Conservation (phyloP, 2,113 vertebrate species). For the Amazona vittata region DNA sequence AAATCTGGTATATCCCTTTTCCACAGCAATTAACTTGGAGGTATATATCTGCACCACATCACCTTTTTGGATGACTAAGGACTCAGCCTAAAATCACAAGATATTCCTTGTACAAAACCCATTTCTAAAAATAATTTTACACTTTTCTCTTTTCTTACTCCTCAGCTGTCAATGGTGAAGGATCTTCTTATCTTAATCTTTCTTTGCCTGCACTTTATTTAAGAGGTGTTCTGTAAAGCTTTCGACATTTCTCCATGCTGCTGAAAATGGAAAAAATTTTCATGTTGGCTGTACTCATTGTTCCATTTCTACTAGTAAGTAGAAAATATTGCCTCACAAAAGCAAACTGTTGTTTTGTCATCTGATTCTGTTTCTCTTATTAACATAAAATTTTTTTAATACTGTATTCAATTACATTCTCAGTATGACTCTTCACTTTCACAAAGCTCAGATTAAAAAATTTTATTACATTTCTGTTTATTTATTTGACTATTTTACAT, state of each 20-base stretch:
- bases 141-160: background rate
- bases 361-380: background rate
- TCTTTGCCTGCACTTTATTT: constrained; percentile 5
- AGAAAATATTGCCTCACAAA: background rate
- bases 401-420: background rate
- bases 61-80: background rate
- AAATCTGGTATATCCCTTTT: background rate
- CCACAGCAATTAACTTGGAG: background rate
- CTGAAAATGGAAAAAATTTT: constrained; percentile 7
- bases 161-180: background rate
- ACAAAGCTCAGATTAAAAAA: background rate
- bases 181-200: constrained; percentile 1
- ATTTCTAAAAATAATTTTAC: constrained; percentile 25
- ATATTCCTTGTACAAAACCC: background rate
- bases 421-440: background rate
- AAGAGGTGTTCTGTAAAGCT: background rate
- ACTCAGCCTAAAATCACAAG: background rate
- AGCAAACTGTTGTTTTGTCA: background rate
- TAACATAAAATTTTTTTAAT: background rate
- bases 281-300: background rate
- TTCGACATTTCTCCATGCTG: background rate
- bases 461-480: background rate
- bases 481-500: background rate
- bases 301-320: background rate
- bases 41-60: background rate